Evolutionary conservation across 1,140 invertebrate genomes (phyloP).

Genomic region (Stegodyphus dumicola): DNA sequence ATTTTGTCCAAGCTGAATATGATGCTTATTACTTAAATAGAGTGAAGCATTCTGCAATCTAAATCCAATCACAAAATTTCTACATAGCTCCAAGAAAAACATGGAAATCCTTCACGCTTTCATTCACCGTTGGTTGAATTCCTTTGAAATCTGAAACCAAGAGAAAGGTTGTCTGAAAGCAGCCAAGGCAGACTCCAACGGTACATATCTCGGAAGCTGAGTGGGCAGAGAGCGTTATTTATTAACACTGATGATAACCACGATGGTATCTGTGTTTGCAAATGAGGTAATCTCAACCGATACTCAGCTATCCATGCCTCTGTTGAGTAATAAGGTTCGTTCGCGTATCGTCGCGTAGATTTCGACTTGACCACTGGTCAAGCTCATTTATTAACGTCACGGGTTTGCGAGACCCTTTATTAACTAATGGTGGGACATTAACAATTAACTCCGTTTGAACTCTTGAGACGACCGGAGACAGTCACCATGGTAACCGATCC

Average conservation of each 20-base stretch:
- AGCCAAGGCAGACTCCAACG: not conserved
- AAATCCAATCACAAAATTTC: too few relatives aligned
- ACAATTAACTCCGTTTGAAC: constrained; percentile 61
- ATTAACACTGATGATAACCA: constrained; percentile 3
- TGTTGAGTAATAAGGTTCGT: constrained; percentile 45
- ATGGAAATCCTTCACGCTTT: too few relatives aligned
- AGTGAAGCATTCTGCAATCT: not conserved
- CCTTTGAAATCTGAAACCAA: too few relatives aligned
- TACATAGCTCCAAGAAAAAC: too few relatives aligned
- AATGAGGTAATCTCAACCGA: constrained; percentile 37
- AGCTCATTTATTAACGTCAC: constrained; percentile 53
- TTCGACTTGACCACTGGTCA: constrained; percentile 43
- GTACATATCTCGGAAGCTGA: not conserved
- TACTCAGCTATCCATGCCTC: constrained; percentile 26
- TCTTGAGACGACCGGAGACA: constrained; percentile 57
- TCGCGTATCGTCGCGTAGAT: constrained; percentile 16
- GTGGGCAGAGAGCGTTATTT: not conserved
- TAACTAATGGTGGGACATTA: constrained; percentile 61
- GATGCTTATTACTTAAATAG: not conserved
- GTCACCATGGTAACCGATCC: constrained; percentile 48
- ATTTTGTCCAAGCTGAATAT: not conserved
- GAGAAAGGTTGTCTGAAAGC: not conserved
- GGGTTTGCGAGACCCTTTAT: constrained; percentile 32
- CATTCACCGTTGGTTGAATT: too few relatives aligned
- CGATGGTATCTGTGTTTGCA: constrained; percentile 40